A percentile compares a stretch with the other conserved stretches of the same genome.
Conservation (phyloP, 2,797 vertebrate species). For the Lepilemur ruficaudatus region DNA sequence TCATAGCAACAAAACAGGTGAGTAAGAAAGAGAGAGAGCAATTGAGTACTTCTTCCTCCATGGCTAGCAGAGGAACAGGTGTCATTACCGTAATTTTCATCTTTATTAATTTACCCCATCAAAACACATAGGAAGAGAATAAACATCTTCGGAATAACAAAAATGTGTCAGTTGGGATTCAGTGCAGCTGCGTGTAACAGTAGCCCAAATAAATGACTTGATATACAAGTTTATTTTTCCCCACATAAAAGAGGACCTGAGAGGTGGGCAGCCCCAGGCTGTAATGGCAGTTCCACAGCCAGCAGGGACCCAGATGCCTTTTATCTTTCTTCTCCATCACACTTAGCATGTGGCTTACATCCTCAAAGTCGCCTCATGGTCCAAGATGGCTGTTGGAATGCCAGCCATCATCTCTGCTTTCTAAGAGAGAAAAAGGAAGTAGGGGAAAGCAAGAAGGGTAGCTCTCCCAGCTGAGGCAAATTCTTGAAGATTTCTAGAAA, state of each 20-base stretch:
- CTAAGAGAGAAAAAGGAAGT: neutral
- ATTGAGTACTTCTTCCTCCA: neutral
- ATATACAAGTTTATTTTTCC: neutral
- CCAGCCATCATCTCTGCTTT: neutral
- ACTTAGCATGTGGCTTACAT: neutral
- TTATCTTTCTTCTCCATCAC: neutral
- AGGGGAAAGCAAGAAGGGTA: neutral
- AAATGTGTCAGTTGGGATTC: neutral
- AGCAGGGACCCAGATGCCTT: neutral
- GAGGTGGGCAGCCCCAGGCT: neutral
- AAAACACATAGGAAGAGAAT: neutral
- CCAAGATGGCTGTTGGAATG: neutral
- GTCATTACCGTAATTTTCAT: neutral
- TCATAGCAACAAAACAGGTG: neutral
- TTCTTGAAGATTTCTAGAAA: neutral
- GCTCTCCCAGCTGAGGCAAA: neutral
- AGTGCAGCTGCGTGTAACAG: neutral
- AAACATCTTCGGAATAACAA: neutral
- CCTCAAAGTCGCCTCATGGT: neutral
- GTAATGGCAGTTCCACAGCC: neutral
- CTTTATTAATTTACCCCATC: neutral
- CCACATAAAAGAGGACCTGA: neutral
- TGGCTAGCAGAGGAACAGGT: neutral
- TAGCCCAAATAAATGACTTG: neutral
- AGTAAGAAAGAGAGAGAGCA: neutral